Evolutionary conservation across 2,888 invertebrate genomes (phyloP), one percentile per base, ranked within the genome.

Genomic region (Ormyrus nitidulus): DNA sequence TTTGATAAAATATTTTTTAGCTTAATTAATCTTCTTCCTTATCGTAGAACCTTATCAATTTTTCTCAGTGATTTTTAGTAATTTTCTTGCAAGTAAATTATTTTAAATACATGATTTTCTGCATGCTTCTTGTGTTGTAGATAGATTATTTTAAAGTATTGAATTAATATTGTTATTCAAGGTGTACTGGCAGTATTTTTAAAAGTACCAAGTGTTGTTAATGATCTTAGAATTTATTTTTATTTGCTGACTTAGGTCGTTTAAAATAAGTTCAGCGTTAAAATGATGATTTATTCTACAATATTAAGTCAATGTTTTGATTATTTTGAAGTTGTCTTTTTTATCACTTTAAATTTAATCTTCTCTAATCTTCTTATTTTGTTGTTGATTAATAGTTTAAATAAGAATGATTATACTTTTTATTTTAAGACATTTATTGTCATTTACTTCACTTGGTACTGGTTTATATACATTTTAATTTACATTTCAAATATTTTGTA

Each of bases 101-200:
- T n/a, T 72, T 70, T 64, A 54, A 72, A 76, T 77, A 79, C 62
- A 69, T 77, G 34, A 79, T 78, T 82, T 80, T 80, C 19, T 82
- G 82, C 82, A 82, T 82, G 82, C 75, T 70, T 78, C 80, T 82
- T 82, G 82, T 82, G 82, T 82, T 82, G 82, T 82, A 82, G 82
- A 75, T 82, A 82, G 82, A 77, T 77, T 72, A 79, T 65, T 79
- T 79, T 77, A 64, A 79, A 81, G 6, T 81, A 81, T 75, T 79
- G n/a, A 58, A 65, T 74, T 76, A 77, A 69, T 73, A 77, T 77
- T 64, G 34, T 58, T 80, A 59, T 74, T 81, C 13, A 64, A 70
- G 56, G 54, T 56, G 49, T 77, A 73, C 56, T 77, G 71, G 68
- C 69, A 77, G 69, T 77, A 65, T 65, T 74, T 54, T 46, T 79